Evolutionary conservation across 2,888 invertebrate genomes (phyloP).

Genomic region (Cyclophora albipunctata): DNA sequence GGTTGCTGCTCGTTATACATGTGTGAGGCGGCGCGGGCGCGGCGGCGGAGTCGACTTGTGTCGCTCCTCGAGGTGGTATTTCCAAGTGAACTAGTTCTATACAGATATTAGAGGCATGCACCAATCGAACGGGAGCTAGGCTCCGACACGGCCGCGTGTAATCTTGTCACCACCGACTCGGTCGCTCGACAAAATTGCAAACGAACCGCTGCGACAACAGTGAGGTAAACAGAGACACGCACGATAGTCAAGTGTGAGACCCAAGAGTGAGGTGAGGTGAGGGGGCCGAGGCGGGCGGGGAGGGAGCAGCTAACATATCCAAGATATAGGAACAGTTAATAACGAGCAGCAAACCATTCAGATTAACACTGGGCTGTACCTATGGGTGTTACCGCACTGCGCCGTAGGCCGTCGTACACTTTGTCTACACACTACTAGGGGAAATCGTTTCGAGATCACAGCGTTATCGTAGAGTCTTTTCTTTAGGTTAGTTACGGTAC

Average conservation of each 20-base stretch:
- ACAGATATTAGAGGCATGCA: constrained; percentile 64
- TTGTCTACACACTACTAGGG: constrained; percentile 51
- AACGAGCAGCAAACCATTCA: constrained; percentile 74
- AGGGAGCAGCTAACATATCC: constrained; percentile 51
- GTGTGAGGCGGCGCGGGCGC: constrained; percentile 19
- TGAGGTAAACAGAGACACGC: constrained; percentile 29
- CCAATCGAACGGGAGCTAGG: constrained; percentile 30
- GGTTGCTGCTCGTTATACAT: constrained; percentile 55
- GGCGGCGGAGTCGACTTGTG: constrained; percentile 23
- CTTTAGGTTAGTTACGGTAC: constrained; percentile 56
- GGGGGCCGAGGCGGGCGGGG: constrained; percentile 23
- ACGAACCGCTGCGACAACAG: constrained; percentile 24
- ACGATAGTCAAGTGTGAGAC: constrained; percentile 42
- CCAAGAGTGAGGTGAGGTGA: constrained; percentile 36
- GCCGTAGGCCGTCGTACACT: constrained; percentile 39
- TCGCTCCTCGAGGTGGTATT: constrained; percentile 62
- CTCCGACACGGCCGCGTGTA: constrained; percentile 33
- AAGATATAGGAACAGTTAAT: constrained; percentile 55
- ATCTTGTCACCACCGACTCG: constrained; percentile 21
- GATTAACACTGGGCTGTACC: constrained; percentile 64
- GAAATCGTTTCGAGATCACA: constrained; percentile 63
- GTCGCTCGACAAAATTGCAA: constrained; percentile 30
- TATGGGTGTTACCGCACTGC: constrained; percentile 44
- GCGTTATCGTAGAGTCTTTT: constrained; percentile 59
- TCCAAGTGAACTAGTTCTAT: constrained; percentile 45